phyloP scores from a whole-genome alignment of 2,888 invertebrate genomes.

The Rotaria macrura region DNA sequence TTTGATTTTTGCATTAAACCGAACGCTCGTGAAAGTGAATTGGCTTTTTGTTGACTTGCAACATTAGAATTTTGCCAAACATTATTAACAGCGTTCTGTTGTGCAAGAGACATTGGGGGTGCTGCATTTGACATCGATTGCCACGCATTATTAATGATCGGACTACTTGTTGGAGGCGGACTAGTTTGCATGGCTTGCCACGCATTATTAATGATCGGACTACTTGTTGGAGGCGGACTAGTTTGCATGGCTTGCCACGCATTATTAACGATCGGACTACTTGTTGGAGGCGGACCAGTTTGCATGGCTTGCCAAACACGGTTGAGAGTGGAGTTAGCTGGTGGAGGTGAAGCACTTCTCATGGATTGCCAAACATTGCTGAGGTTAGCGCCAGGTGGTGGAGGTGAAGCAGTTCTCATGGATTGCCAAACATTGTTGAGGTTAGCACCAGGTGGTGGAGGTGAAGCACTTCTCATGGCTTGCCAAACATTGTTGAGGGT shows the following conservation, averaged over 20 bases:
- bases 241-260: background rate
- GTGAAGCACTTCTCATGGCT: background rate
- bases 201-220: background rate
- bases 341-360: too few relatives aligned
- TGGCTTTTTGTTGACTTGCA: background rate
- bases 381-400: too few relatives aligned
- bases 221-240: background rate
- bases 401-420: background rate
- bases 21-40: background rate
- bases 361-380: too few relatives aligned
- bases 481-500: background rate
- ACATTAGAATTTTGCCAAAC: background rate
- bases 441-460: background rate
- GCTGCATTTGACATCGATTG: background rate
- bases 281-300: background rate
- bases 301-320: too few relatives aligned
- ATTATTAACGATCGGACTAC: background rate
- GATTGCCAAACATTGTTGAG: background rate
- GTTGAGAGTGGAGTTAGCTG: too few relatives aligned
- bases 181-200: background rate
- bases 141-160: background rate
- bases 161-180: background rate
- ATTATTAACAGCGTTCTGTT: background rate
- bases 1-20: background rate
- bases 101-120: too few relatives aligned